phyloP scores from a whole-genome alignment of 2,888 invertebrate species.

The Toxonevra muliebris region DNA sequence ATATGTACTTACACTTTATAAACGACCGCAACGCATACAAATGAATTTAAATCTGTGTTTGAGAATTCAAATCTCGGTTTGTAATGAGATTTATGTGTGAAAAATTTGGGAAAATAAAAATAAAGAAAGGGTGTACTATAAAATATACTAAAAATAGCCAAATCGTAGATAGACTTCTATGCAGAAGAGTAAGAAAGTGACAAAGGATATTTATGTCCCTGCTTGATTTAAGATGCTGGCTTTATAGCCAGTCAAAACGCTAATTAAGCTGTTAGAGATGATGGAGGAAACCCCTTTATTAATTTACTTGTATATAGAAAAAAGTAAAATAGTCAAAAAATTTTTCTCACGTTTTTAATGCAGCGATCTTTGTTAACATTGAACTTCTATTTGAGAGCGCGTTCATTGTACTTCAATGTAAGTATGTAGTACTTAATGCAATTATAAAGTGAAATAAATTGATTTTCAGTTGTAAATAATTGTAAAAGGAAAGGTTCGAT shows the following conservation, averaged over 20 bases:
- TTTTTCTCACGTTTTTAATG: slow-evolving; percentile 1
- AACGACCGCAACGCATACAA: slow-evolving; percentile 16
- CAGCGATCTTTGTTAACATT: too few species aligned
- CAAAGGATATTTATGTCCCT: not conserved
- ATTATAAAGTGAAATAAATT: slow-evolving; percentile 31
- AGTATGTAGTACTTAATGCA: not conserved
- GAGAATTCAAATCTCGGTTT: slow-evolving; percentile 13
- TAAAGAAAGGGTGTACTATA: slow-evolving; percentile 11
- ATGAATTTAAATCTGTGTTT: not conserved
- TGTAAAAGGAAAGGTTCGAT: slow-evolving; percentile 27
- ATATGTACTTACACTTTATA: not conserved
- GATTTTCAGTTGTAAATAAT: slow-evolving; percentile 8
- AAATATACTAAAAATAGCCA: slow-evolving; percentile 15
- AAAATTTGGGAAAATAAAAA: slow-evolving; percentile 1
- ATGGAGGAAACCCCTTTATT: slow-evolving; percentile 46
- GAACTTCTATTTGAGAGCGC: too few species aligned
- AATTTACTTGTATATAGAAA: too few species aligned
- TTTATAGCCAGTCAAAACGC: too few species aligned
- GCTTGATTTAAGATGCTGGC: too few species aligned
- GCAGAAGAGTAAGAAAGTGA: not conserved
- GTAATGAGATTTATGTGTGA: slow-evolving; percentile 26
- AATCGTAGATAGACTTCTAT: not conserved
- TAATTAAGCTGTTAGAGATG: too few species aligned
- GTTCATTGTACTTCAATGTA: not conserved
- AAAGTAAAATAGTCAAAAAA: not conserved